Percentiles rank a stretch among this genome's conserved stretches.
Conservation (phyloP, 2,888 invertebrate genomes). For the Orthonychiurus folsomi region DNA sequence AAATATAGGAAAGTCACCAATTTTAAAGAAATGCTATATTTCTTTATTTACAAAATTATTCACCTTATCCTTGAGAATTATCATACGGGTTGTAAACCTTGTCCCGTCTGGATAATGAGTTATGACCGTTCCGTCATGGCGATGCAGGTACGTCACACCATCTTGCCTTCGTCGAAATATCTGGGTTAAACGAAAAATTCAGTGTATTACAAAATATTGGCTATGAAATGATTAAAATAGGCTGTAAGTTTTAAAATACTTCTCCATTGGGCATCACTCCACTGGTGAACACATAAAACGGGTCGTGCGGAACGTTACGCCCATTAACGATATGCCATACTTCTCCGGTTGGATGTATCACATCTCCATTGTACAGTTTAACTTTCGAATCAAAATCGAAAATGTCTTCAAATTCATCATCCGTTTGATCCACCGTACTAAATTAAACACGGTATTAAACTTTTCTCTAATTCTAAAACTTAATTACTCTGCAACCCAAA, state of each 20-base stretch:
- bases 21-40: not conserved
- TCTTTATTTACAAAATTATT: too few relatives aligned
- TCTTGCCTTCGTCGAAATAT: conserved; percentile 33
- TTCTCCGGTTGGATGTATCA: conserved; percentile 31
- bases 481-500: not conserved
- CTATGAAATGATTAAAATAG: too few relatives aligned
- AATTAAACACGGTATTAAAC: not conserved
- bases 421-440: not conserved
- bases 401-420: not conserved
- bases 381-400: conserved; percentile 19
- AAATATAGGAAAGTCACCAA: not conserved
- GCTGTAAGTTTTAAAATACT: too few relatives aligned
- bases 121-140: conserved; percentile 35
- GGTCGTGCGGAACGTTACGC: conserved; percentile 19
- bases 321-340: conserved; percentile 28
- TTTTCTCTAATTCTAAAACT: not conserved
- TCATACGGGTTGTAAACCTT: conserved; percentile 33
- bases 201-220: too few relatives aligned
- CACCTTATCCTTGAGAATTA: conserved; percentile 20
- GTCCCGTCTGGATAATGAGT: conserved; percentile 36
- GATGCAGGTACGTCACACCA: conserved; percentile 30
- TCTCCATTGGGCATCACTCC: conserved; percentile 31
- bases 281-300: conserved; percentile 31
- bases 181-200: not conserved
- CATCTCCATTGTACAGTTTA: conserved; percentile 33